These are phyloP conservation scores for Fopius arisanus DNA, from an alignment of 1,140 invertebrate genomes.

Conservation along the genomic window DNA sequence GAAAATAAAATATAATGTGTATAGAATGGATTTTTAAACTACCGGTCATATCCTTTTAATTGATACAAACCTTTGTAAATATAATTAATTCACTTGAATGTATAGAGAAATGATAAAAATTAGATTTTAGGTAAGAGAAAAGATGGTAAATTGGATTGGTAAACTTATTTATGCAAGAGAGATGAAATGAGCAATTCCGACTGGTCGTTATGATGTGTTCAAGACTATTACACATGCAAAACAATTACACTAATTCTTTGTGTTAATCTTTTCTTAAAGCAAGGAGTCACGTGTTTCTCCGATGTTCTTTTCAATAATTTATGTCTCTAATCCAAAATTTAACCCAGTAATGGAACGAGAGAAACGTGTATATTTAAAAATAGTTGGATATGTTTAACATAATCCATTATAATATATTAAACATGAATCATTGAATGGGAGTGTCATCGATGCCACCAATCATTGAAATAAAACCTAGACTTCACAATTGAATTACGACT, in stretches of 20 bases:
- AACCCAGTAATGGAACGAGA: not conserved
- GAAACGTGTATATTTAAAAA: constrained; percentile 4
- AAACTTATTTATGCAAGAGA: not conserved
- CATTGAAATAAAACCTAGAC: constrained; percentile 26
- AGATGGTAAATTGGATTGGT: not conserved
- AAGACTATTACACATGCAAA: not conserved
- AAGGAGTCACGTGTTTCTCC: not conserved
- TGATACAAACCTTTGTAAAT: constrained; percentile 26
- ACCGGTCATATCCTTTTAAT: constrained; percentile 26
- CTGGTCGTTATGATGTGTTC: constrained; percentile 19
- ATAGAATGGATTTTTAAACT: not conserved
- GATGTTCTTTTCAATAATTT: constrained; percentile 11
- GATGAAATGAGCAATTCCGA: not conserved
- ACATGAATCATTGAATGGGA: constrained; percentile 4
- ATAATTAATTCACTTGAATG: constrained; percentile 27
- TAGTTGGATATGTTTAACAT: constrained; percentile 24
- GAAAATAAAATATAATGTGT: constrained; percentile 16
- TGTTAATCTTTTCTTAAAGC: not conserved
- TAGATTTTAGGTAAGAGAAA: constrained; percentile 10
- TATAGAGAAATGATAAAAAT: constrained; percentile 21
- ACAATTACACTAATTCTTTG: not conserved
- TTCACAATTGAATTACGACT: constrained; percentile 3
- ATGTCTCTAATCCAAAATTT: constrained; percentile 4
- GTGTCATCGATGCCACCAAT: constrained; percentile 3
- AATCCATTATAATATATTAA: constrained; percentile 7